Conservation (phyloP, 2,113 vertebrate genomes). For the Asarcornis scutulata region DNA sequence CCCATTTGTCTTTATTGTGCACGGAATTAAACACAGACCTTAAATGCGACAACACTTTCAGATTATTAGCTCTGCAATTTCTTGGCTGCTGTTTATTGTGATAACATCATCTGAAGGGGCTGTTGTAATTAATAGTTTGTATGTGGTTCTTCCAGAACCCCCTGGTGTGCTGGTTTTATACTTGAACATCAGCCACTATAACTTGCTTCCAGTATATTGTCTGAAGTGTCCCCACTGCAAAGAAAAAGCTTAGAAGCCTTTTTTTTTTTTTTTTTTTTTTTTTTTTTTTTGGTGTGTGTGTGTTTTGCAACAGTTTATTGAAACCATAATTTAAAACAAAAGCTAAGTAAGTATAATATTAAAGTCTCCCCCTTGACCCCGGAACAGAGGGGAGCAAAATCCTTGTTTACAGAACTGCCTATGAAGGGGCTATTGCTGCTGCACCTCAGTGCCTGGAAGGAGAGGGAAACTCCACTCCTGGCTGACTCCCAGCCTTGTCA, state of each 20-base stretch:
- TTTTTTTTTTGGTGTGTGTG: background rate
- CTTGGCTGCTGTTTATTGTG: slow-evolving; percentile 1
- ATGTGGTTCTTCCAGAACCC: background rate
- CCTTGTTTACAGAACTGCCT: background rate
- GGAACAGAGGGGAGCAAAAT: background rate
- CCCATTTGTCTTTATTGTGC: background rate
- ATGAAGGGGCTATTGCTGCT: fast-evolving
- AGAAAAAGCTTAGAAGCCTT: background rate
- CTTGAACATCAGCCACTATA: background rate
- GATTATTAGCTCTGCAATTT: slow-evolving; percentile 39
- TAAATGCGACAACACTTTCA: background rate
- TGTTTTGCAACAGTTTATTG: slow-evolving; percentile 10
- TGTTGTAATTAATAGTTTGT: slow-evolving; percentile 1
- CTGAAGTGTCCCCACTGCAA: background rate
- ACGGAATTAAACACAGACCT: background rate
- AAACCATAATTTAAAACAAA: background rate
- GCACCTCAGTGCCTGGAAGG: background rate
- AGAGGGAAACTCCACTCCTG: background rate
- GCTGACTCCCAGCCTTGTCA: background rate
- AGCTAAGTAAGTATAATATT: background rate
- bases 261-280: background rate
- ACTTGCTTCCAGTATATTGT: background rate
- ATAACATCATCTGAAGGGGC: slow-evolving; percentile 27
- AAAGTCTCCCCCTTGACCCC: background rate
- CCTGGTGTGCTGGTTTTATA: background rate